A percentile compares a stretch with the other conserved stretches of the same genome.
Conservation (phyloP, 1,140 invertebrate species). For the Drosophila ercepeae region DNA sequence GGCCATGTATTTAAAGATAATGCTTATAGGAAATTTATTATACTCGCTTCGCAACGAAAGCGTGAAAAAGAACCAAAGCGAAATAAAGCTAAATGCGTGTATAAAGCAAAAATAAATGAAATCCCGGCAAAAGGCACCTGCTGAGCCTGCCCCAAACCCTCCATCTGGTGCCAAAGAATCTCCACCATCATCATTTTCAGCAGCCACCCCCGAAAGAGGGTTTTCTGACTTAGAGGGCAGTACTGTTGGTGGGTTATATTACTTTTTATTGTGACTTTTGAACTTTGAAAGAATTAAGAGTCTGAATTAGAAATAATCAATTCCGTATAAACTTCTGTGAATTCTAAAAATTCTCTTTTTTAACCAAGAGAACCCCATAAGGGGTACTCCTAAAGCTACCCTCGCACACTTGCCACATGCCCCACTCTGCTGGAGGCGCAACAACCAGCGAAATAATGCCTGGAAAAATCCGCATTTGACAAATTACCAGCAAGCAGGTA, state of each 20-base stretch:
- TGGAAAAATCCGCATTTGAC: slow-evolving; percentile 69
- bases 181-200: slow-evolving; percentile 42
- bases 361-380: neutral
- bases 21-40: slow-evolving; percentile 73
- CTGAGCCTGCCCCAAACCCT: slow-evolving; percentile 18
- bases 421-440: slow-evolving; percentile 38
- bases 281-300: neutral
- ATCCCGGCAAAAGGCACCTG: slow-evolving; percentile 48
- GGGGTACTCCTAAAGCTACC: slow-evolving; percentile 11
- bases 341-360: neutral
- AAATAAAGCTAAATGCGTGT: slow-evolving; percentile 66
- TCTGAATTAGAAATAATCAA: neutral
- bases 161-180: slow-evolving; percentile 22
- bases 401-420: slow-evolving; percentile 22
- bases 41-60: slow-evolving; percentile 43
- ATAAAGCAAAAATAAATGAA: slow-evolving; percentile 65
- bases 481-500: slow-evolving; percentile 71
- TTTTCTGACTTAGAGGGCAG: neutral
- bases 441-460: slow-evolving; percentile 43
- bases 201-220: slow-evolving; percentile 6
- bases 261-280: neutral
- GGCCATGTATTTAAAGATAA: slow-evolving; percentile 64
- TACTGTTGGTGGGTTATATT: neutral
- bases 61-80: slow-evolving; percentile 13
- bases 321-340: too few species aligned